phyloP scores from a whole-genome alignment of 2,797 vertebrate genomes.

The Erpetoichthys calabaricus region DNA sequence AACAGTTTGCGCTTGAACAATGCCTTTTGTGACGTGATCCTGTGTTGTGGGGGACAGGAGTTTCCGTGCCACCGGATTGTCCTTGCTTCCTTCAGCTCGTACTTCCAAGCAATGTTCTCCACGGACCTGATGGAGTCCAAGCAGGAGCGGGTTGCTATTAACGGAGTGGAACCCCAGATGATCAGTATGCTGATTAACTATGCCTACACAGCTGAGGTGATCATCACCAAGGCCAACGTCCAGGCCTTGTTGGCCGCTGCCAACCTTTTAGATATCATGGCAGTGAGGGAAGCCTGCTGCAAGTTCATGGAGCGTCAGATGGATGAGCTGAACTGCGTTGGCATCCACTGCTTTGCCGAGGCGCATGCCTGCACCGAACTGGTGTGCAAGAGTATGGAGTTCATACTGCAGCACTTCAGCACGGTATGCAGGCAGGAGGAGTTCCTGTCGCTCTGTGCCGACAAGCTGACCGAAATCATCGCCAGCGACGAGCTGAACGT shows the following conservation, averaged over 20 bases:
- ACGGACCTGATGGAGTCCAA: conserved; percentile 60
- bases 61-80: conserved; percentile 65
- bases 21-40: conserved; percentile 63
- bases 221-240: conserved; percentile 59
- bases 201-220: conserved; percentile 60
- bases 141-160: conserved; percentile 61
- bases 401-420: conserved; percentile 57
- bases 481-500: conserved; percentile 54
- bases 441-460: conserved; percentile 54
- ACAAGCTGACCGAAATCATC: conserved; percentile 60
- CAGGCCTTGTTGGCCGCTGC: conserved; percentile 62
- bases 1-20: conserved; percentile 60
- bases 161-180: conserved; percentile 64
- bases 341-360: conserved; percentile 66
- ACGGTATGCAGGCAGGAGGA: conserved; percentile 55
- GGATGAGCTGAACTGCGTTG: conserved; percentile 65
- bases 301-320: conserved; percentile 63
- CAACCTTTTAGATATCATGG: conserved; percentile 62
- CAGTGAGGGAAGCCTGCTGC: conserved; percentile 59
- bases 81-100: conserved; percentile 61
- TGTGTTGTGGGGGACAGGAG: conserved; percentile 64
- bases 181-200: conserved; percentile 62
- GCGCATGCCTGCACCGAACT: conserved; percentile 56
- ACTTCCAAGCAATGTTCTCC: conserved; percentile 68
- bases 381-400: conserved; percentile 58